Evolutionary conservation across 2,888 invertebrate genomes (phyloP), one percentile per base, ranked within the genome.

Genomic region (Taphrorychus bicolor): DNA sequence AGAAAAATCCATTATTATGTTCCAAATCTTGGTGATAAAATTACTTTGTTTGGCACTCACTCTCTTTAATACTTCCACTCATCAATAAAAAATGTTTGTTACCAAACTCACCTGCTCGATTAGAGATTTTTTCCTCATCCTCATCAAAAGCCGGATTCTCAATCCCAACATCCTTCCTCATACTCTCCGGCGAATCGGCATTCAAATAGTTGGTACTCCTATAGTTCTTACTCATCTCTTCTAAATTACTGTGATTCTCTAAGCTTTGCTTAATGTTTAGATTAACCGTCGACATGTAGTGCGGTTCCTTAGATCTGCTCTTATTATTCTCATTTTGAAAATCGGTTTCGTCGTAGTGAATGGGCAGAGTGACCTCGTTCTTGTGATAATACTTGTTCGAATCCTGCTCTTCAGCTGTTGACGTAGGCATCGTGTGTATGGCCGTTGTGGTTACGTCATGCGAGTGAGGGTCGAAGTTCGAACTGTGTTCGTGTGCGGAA

Each of bases 61-160:
- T n/a, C n/a, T n/a, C n/a, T n/a, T n/a, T n/a, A n/a, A n/a, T n/a
- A n/a, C n/a, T n/a, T n/a, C n/a, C n/a, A n/a, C n/a, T n/a, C n/a
- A n/a, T n/a, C n/a, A n/a, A n/a, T n/a, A n/a, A n/a, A n/a, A n/a
- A n/a, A n/a, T n/a, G n/a, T n/a, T n/a, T n/a, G n/a, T n/a, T n/a
- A n/a, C n/a, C n/a, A n/a, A 22, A 57, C 60, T 59, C 11, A 69
- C 69, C 74, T 19, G 71, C 74, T 14, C 74, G 82, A 76, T 84
- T 85, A 0, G 82, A 82, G 72, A 54, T n/a, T 81, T 78, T 54
- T 81, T 79, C 78, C 17, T 52, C 63, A 52, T 82, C 81, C 9
- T 78, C 77, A 41, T 78, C 76, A 66, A 79, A 83, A 0, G 81
- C 83, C 0, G 82, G 82, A 76, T 83, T 84, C 65, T 85, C 83